Conservation (phyloP, 2,888 invertebrate species). For the Ypsolopha sequella region DNA sequence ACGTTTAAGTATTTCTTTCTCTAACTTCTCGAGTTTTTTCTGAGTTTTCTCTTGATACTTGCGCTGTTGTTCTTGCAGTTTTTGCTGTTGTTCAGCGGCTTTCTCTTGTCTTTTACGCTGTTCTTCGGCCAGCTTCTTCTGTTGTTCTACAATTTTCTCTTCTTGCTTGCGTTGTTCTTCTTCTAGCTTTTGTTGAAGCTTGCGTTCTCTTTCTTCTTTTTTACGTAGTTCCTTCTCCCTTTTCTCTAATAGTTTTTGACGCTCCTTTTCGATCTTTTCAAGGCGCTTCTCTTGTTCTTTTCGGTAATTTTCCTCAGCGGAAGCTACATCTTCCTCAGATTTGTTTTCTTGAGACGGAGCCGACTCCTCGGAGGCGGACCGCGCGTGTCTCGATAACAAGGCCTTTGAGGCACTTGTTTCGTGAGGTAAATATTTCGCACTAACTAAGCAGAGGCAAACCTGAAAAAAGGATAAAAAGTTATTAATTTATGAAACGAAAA, state of each 20-base stretch:
- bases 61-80: slow-evolving; percentile 12
- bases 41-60: slow-evolving; percentile 10
- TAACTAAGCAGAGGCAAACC: slow-evolving; percentile 45
- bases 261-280: slow-evolving; percentile 29
- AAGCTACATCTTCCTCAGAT: slow-evolving; percentile 17
- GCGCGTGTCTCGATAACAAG: slow-evolving; percentile 25
- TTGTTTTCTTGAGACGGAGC: slow-evolving; percentile 15
- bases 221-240: slow-evolving; percentile 4
- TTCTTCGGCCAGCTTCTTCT: slow-evolving; percentile 29
- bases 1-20: slow-evolving; percentile 11
- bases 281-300: slow-evolving; percentile 26
- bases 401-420: slow-evolving; percentile 28
- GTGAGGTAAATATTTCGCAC: slow-evolving; percentile 55
- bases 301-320: slow-evolving; percentile 13
- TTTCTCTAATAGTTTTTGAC: slow-evolving; percentile 24
- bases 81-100: slow-evolving; percentile 9
- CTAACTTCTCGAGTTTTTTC: slow-evolving; percentile 11
- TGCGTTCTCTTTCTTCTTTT: slow-evolving; percentile 18
- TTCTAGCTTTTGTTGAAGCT: slow-evolving; percentile 18
- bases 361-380: slow-evolving; percentile 34
- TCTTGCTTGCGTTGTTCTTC: slow-evolving; percentile 15
- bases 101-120: slow-evolving; percentile 25
- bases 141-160: slow-evolving; percentile 15
- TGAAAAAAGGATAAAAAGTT: slow-evolving; percentile 21
- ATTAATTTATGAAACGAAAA: not conserved